Evolutionary conservation across 2,888 invertebrate species (phyloP).

Genomic region (Thereva nobilitata): DNA sequence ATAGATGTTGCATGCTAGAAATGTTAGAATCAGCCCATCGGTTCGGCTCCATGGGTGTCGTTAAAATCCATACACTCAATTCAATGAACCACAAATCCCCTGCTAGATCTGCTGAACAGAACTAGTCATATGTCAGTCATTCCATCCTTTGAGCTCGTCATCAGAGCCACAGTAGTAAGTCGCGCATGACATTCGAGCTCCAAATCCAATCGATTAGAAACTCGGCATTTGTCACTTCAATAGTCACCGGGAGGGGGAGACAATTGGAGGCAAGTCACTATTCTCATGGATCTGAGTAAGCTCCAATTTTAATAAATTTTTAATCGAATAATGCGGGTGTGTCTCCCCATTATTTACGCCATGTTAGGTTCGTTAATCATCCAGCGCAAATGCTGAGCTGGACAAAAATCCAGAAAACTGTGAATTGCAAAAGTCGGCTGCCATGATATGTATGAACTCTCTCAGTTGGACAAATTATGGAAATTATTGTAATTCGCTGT

Average conservation of each 20-base stretch:
- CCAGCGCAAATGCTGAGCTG: not conserved
- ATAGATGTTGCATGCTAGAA: too few relatives aligned
- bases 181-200: conserved; percentile 37
- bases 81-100: too few relatives aligned
- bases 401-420: too few relatives aligned
- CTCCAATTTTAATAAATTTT: conserved; percentile 20
- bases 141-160: conserved; percentile 19
- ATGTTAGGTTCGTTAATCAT: conserved; percentile 26
- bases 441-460: too few relatives aligned
- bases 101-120: too few relatives aligned
- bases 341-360: conserved; percentile 31
- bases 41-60: too few relatives aligned
- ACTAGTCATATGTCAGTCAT: too few relatives aligned
- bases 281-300: conserved; percentile 30
- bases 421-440: too few relatives aligned
- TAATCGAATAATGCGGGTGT: conserved; percentile 34
- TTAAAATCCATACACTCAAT: too few relatives aligned
- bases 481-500: too few relatives aligned
- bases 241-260: not conserved
- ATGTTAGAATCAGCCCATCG: too few relatives aligned
- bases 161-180: conserved; percentile 21
- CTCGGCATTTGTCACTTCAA: conserved; percentile 19
- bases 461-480: too few relatives aligned
- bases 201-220: conserved; percentile 36
- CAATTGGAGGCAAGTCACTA: conserved; percentile 21